Evolutionary conservation across 2,113 vertebrate genomes (phyloP).

Genomic region (Pseudorectes ferrugineus): DNA sequence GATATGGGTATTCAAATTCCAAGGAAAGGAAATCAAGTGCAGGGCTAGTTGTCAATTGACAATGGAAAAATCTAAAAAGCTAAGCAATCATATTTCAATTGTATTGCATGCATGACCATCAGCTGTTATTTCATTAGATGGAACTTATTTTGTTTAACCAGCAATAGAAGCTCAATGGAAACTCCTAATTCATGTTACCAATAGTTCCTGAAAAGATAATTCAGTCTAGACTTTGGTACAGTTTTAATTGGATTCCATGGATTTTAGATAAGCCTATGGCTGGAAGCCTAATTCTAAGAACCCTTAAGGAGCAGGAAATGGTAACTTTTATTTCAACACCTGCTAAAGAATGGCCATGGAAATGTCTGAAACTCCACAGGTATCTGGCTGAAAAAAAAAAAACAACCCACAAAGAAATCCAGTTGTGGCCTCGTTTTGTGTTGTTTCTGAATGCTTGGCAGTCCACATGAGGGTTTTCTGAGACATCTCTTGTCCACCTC

Average conservation of each 20-base stretch:
- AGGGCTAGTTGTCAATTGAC: not conserved
- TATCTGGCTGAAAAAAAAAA: not conserved
- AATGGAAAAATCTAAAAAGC: not conserved
- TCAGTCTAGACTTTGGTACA: constrained; percentile 75
- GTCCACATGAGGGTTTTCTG: not conserved
- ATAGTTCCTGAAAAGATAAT: constrained; percentile 62
- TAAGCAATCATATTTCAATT: not conserved
- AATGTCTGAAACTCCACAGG: not conserved
- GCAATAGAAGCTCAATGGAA: not conserved
- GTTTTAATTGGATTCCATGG: constrained; percentile 82
- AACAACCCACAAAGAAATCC: not conserved
- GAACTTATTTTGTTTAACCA: not conserved
- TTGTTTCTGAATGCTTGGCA: not conserved
- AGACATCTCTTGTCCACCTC: not conserved
- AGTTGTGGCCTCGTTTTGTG: not conserved
- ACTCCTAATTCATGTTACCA: constrained; percentile 19
- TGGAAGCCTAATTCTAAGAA: constrained; percentile 65
- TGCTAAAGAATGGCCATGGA: not conserved
- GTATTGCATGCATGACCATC: not conserved
- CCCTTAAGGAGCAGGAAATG: constrained; percentile 33
- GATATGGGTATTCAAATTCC: not conserved
- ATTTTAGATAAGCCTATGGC: constrained; percentile 77
- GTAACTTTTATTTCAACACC: constrained; percentile 39
- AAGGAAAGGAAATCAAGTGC: not conserved
- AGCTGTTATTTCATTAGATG: not conserved